Base-by-base conservation (phyloP, 1,140 invertebrate species). In the Drosophila gunungcola region DNA sequence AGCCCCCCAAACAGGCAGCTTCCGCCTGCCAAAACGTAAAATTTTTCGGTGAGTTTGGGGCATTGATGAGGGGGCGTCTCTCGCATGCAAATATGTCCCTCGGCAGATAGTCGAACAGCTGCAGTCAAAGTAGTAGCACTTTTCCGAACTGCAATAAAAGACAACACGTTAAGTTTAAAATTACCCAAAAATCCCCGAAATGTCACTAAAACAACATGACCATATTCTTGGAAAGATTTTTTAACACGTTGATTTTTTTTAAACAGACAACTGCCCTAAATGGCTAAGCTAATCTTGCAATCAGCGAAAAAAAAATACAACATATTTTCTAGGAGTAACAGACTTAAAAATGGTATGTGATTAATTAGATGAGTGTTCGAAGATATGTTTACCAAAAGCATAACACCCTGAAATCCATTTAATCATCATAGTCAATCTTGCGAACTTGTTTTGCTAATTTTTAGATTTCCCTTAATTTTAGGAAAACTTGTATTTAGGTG, bases 21-120 rank as follows among this genome's bases (percentile, higher is more conserved):
- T 82, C 79, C 69, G 80, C 69, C 75, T 84, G 80, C 63, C 80
- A 79, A 60, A 83, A 83, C 67, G 73, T 78, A 54, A 73, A 63
- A 75, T 79, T 79, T 82, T 82, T 63, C 56, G 56, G 72, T 38
- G 63, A 58, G 54, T 49, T 62, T 42, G 32, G 42, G 36, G 41
- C 64, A 70, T 70, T 70, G 36, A 55, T 60, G 70, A 65, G 39
- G 46, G 73, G 51, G 60, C 42, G 39, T 45, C 36, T 16, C 63
- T 43, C 12, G 64, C 36, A 69, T 36, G 64, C 60, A 67, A 68
- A 54, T 61, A 54, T 25, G 61, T 45, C 4, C 12, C 46, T 1
- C 2, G 11, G 3, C 12, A 36, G 11, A 25, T 13, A 51, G 46
- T 27, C 11, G 0, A 34, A 55, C 36, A 53, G 45, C 10, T 27